These are phyloP conservation scores for Notechis scutatus DNA, from an alignment of 2,113 vertebrate species.

Conservation along the genomic window DNA sequence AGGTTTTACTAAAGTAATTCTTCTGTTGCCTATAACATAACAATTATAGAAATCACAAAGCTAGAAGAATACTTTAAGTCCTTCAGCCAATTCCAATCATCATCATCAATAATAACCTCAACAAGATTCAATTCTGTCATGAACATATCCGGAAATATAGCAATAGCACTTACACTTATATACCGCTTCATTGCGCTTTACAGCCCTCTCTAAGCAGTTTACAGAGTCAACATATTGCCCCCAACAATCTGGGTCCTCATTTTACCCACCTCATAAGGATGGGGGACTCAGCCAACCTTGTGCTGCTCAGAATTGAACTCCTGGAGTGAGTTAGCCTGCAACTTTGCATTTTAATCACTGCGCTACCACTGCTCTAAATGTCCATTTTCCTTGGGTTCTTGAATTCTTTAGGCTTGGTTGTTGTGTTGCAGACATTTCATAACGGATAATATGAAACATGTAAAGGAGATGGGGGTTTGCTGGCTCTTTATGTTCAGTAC, in stretches of 20 bases:
- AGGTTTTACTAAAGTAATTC: background rate
- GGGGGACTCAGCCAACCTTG: too few relatives aligned
- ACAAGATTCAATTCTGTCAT: background rate
- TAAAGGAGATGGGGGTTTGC: background rate
- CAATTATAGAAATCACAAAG: background rate
- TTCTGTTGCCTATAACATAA: background rate
- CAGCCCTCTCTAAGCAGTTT: too few relatives aligned
- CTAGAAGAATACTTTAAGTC: background rate
- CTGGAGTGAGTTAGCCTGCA: too few relatives aligned
- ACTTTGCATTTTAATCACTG: too few relatives aligned
- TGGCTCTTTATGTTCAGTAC: background rate
- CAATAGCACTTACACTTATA: too few relatives aligned
- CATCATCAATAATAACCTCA: background rate
- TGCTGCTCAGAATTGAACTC: too few relatives aligned
- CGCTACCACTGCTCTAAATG: too few relatives aligned
- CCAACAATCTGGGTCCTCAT: too few relatives aligned
- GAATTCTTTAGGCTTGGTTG: background rate
- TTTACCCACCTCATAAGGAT: too few relatives aligned
- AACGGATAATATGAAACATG: background rate
- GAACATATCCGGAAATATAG: background rate
- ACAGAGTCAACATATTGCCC: too few relatives aligned
- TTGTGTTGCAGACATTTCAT: background rate
- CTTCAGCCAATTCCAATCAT: background rate
- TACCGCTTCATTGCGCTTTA: too few relatives aligned
- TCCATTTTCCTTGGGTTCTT: background rate